phyloP scores from a whole-genome alignment of 37 sponge, comb jelly and placozoan species.

The Chondrilla cf. caribensis region DNA sequence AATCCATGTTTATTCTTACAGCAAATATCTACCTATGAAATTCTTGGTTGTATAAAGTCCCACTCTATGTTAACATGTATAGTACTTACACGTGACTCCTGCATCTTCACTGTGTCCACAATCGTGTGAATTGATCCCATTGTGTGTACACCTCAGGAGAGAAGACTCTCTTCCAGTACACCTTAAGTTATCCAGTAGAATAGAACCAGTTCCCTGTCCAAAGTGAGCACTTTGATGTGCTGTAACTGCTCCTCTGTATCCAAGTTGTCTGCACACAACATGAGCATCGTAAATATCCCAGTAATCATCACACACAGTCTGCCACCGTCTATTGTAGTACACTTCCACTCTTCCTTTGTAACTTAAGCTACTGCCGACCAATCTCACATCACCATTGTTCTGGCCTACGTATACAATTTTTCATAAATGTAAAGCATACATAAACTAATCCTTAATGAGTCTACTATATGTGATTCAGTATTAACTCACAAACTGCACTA shows the following conservation, averaged over 20 bases:
- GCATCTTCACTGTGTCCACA: constrained; percentile 13
- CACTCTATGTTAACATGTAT: too few species aligned
- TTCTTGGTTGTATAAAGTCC: too few species aligned
- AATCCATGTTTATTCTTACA: too few species aligned
- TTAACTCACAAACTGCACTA: background rate
- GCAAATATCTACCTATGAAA: too few species aligned
- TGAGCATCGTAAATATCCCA: constrained; percentile 36
- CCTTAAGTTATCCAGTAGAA: background rate
- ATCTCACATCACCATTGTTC: constrained; percentile 5
- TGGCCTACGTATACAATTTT: background rate
- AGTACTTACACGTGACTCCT: constrained; percentile 13
- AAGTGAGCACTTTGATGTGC: background rate
- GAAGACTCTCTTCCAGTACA: constrained; percentile 1
- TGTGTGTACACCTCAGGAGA: background rate
- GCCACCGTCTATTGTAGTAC: constrained; percentile 33
- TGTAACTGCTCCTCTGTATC: constrained; percentile 29
- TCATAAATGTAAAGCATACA: background rate
- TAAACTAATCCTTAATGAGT: background rate
- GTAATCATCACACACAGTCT: constrained; percentile 22
- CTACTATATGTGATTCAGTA: too few species aligned
- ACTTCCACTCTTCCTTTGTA: constrained; percentile 29
- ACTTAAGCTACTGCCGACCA: background rate
- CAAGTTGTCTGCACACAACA: constrained; percentile 43
- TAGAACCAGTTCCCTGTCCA: constrained; percentile 5
- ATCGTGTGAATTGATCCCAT: background rate